phyloP scores from a whole-genome alignment of 2,797 vertebrate species.

The Lithobates pipiens region DNA sequence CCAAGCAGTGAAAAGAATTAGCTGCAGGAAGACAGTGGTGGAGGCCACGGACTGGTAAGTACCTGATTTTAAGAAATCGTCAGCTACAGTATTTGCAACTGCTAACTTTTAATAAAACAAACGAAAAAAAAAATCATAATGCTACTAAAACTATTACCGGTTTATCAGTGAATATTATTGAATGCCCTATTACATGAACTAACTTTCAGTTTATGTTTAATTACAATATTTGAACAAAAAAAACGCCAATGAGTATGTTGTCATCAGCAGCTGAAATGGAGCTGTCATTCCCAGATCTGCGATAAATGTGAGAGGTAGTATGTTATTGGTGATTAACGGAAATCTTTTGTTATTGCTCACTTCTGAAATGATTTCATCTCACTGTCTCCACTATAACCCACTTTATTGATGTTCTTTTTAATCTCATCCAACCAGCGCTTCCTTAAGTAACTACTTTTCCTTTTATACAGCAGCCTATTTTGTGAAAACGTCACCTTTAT shows the following conservation, averaged over 20 bases:
- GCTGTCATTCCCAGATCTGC: background rate
- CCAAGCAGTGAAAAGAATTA: no score
- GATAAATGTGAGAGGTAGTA: background rate
- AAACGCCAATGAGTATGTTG: background rate
- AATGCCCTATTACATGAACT: background rate
- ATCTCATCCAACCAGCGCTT: background rate
- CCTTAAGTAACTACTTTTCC: background rate
- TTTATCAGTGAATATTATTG: background rate
- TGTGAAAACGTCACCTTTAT: background rate
- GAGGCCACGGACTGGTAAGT: no score
- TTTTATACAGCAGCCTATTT: background rate
- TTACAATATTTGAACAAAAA: background rate
- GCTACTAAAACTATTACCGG: background rate
- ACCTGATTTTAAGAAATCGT: no score
- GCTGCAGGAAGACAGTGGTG: no score
- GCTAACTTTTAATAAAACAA: no score
- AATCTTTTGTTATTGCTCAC: background rate
- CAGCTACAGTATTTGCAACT: no score
- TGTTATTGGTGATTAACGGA: background rate
- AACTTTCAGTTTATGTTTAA: background rate
- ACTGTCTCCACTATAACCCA: background rate
- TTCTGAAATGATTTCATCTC: background rate
- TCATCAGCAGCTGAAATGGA: background rate
- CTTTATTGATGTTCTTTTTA: conserved; percentile 8
- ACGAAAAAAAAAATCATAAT: no score